Evolutionary conservation across 1,140 invertebrate species (phyloP).

Genomic region (Leptopilina clavipes): DNA sequence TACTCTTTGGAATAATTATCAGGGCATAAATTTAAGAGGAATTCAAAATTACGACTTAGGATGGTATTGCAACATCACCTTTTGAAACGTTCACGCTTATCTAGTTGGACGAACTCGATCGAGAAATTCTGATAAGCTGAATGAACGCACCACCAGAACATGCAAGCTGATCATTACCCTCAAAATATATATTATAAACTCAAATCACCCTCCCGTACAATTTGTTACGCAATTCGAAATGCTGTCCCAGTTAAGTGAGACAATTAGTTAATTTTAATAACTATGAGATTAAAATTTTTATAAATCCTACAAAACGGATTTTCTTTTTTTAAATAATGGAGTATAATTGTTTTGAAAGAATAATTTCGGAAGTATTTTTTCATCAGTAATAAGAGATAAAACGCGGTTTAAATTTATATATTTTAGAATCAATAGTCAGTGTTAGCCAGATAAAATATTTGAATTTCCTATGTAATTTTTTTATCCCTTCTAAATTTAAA

Average conservation of each 20-base stretch:
- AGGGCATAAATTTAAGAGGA: constrained; percentile 5
- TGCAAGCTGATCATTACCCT: constrained; percentile 56
- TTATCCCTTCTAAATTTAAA: too few species aligned
- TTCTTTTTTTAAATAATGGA: too few species aligned
- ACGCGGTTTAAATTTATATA: too few species aligned
- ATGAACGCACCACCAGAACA: constrained; percentile 40
- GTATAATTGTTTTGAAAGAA: too few species aligned
- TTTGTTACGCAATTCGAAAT: neutral
- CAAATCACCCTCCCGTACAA: neutral
- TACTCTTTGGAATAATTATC: neutral
- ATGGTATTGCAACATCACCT: constrained; percentile 16
- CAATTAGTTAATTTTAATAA: neutral
- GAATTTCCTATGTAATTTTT: too few species aligned
- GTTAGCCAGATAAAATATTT: too few species aligned
- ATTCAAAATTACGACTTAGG: constrained; percentile 21
- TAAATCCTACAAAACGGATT: too few species aligned
- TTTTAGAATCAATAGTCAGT: too few species aligned
- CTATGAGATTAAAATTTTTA: too few species aligned
- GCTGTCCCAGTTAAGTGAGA: neutral
- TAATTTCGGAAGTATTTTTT: too few species aligned
- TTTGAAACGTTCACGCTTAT: constrained; percentile 34
- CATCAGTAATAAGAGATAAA: too few species aligned
- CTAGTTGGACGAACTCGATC: constrained; percentile 37
- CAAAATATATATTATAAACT: constrained; percentile 41
- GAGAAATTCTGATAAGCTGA: constrained; percentile 38